Percentiles rank a stretch among this genome's conserved stretches.
Evolutionary conservation across 1,140 invertebrate genomes (phyloP).

Genomic region (Drosophila parvula): DNA sequence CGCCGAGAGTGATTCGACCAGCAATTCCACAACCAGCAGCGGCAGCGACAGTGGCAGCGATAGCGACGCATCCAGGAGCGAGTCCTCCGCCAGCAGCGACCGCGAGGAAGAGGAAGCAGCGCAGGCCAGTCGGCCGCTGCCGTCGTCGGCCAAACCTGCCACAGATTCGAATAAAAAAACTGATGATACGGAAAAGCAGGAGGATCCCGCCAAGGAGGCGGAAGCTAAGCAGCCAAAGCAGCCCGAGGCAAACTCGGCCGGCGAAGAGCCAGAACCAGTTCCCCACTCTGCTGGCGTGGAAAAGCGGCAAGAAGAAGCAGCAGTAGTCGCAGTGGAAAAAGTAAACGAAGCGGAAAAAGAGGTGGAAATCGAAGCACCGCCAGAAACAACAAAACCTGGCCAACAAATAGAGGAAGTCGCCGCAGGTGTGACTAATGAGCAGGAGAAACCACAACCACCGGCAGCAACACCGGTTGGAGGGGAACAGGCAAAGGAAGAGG

Average conservation of each 20-base stretch:
- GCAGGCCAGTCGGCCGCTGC: too few species aligned
- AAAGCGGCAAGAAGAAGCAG: conserved; percentile 36
- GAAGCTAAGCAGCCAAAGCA: neutral
- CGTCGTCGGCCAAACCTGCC: neutral
- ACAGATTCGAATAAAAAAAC: conserved; percentile 28
- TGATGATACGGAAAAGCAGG: conserved; percentile 9
- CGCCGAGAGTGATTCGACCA: conserved; percentile 63
- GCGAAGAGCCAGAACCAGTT: neutral
- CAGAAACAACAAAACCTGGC: conserved; percentile 9
- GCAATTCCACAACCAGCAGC: conserved; percentile 38
- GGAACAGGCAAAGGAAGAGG: neutral
- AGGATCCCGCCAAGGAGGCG: conserved; percentile 2
- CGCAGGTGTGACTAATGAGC: conserved; percentile 27
- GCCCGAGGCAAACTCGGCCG: neutral
- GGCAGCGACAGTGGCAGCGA: conserved; percentile 43
- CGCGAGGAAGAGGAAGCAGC: conserved; percentile 42
- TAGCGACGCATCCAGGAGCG: conserved; percentile 34
- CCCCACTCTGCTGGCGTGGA: conserved; percentile 41
- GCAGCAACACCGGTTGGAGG: neutral
- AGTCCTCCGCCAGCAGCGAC: conserved; percentile 35
- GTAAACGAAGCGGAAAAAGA: conserved; percentile 38
- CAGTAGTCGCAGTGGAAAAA: conserved; percentile 8
- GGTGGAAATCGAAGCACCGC: conserved; percentile 1
- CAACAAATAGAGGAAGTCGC: neutral
- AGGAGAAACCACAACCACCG: neutral